A percentile compares a stretch with the other conserved stretches of the same genome.
phyloP scores from a whole-genome alignment of 2,888 invertebrate genomes.

The Tineola bisselliella region DNA sequence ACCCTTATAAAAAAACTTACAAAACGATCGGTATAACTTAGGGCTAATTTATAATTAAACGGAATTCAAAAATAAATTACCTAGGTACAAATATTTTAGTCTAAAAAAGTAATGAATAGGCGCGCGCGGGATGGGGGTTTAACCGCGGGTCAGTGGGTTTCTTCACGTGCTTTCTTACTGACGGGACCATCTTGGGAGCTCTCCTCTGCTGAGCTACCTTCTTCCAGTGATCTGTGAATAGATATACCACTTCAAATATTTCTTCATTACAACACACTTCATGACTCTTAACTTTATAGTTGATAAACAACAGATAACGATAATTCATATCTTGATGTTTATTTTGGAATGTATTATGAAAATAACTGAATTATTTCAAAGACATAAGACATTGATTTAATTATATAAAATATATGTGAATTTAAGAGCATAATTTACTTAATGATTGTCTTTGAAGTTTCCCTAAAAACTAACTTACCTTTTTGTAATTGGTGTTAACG shows the following conservation, averaged over 20 bases:
- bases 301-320: background rate
- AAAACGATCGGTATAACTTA: slow-evolving; percentile 65
- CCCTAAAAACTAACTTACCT: no score
- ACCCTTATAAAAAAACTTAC: slow-evolving; percentile 64
- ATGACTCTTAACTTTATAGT: background rate
- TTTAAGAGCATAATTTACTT: background rate
- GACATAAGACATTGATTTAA: slow-evolving; percentile 14
- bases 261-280: no score
- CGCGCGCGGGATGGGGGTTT: slow-evolving; percentile 45
- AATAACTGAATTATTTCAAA: slow-evolving; percentile 6
- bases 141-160: slow-evolving; percentile 59
- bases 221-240: slow-evolving; percentile 51
- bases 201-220: slow-evolving; percentile 58
- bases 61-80: slow-evolving; percentile 70
- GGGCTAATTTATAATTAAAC: slow-evolving; percentile 66
- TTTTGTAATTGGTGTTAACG: slow-evolving; percentile 62
- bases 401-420: slow-evolving; percentile 14
- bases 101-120: slow-evolving; percentile 63
- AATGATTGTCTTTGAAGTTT: no score
- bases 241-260: background rate
- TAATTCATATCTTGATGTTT: background rate
- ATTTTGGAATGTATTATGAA: slow-evolving; percentile 12
- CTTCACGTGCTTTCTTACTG: slow-evolving; percentile 58
- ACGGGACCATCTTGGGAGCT: slow-evolving; percentile 35
- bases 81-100: slow-evolving; percentile 67